Evolutionary conservation across 2,797 vertebrate genomes (phyloP).

Genomic region (Morelia viridis): DNA sequence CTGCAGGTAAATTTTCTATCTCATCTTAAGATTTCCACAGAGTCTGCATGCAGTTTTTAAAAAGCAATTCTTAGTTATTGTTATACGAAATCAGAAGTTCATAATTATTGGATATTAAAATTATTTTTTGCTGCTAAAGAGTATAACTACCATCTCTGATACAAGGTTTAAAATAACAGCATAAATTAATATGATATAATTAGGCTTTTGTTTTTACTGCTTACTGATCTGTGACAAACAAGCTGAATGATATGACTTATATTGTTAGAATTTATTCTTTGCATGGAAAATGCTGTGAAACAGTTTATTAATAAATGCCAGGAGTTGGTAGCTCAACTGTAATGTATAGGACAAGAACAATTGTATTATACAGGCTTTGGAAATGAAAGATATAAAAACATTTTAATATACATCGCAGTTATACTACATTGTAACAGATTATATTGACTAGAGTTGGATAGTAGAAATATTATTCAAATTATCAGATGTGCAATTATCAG

Average conservation of each 20-base stretch:
- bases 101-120: not conserved
- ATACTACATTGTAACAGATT: no score
- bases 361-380: no score
- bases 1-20: not conserved
- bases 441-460: no score
- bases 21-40: not conserved
- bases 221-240: not conserved
- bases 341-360: no score
- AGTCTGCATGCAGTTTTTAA: not conserved
- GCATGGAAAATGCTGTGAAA: fast-evolving
- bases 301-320: no score
- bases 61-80: not conserved
- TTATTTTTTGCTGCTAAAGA: not conserved
- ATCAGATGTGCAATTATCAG: no score
- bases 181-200: not conserved
- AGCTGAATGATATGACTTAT: not conserved
- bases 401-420: no score
- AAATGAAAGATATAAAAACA: no score
- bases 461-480: no score
- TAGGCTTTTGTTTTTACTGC: not conserved
- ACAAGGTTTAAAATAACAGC: not conserved
- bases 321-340: no score
- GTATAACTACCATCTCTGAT: not conserved
- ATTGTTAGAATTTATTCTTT: not conserved
- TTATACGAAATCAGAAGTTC: not conserved